phyloP scores from a whole-genome alignment of 2,797 vertebrate species.

The Aythya fuligula region DNA sequence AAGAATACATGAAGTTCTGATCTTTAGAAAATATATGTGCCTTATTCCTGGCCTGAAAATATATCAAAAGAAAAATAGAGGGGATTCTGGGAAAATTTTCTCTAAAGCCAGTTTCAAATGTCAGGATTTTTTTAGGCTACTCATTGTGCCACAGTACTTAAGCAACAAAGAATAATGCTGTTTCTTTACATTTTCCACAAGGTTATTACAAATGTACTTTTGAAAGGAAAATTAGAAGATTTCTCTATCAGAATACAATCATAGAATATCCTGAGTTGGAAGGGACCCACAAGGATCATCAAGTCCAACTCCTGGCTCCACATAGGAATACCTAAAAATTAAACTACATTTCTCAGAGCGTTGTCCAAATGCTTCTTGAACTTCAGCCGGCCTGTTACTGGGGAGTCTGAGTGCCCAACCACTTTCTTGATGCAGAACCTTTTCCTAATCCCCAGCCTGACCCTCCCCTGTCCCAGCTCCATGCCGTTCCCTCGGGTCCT shows the following conservation, averaged over 20 bases:
- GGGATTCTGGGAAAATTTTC: not conserved
- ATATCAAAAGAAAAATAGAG: not conserved
- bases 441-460: no score
- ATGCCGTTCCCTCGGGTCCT: no score
- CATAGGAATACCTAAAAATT: not conserved
- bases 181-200: not conserved
- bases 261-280: not conserved
- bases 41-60: constrained; percentile 15
- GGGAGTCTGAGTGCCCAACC: no score
- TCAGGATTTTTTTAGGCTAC: not conserved
- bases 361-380: not conserved
- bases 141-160: not conserved
- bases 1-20: constrained; percentile 9
- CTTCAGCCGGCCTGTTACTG: not conserved
- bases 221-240: not conserved
- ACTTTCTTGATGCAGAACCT: no score
- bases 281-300: not conserved
- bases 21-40: constrained; percentile 3
- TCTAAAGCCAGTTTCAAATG: constrained; percentile 7
- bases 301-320: not conserved
- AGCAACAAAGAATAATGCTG: not conserved
- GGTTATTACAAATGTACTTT: not conserved
- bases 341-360: not conserved
- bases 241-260: not conserved
- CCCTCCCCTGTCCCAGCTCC: no score